Conservation (phyloP, 1,140 invertebrate species). For the Gonioctena quinquepunctata region DNA sequence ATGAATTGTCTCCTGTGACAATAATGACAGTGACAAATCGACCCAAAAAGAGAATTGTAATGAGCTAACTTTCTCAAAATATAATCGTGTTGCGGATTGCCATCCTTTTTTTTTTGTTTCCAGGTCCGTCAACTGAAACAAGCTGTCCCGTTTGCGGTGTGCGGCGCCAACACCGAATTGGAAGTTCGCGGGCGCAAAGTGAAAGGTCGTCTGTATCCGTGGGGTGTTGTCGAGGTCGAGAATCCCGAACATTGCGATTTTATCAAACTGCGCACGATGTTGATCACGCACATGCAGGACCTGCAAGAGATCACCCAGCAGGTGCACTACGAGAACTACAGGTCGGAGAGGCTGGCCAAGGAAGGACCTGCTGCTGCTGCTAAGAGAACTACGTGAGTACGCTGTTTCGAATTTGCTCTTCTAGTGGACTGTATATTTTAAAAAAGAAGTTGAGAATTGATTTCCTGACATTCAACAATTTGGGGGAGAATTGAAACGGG, state of each 20-base stretch:
- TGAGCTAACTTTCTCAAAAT: no score
- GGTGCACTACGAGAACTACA: slow-evolving; percentile 96
- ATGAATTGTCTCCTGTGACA: no score
- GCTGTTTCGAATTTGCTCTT: no score
- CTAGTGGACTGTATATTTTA: no score
- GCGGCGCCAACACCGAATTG: slow-evolving; percentile 90
- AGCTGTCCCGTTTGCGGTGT: slow-evolving; percentile 98
- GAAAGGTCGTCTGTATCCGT: slow-evolving; percentile 92
- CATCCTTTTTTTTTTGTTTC: no score
- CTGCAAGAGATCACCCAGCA: slow-evolving; percentile 94
- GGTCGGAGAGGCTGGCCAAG: slow-evolving; percentile 83
- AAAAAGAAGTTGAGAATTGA: no score
- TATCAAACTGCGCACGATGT: slow-evolving; percentile 95
- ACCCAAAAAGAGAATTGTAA: no score
- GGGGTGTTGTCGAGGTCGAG: slow-evolving; percentile 99
- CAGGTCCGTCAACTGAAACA: slow-evolving; percentile 87
- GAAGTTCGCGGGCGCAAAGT: slow-evolving; percentile 90
- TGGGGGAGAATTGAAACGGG: no score
- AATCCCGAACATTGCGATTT: slow-evolving; percentile 99
- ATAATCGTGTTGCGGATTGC: no score
- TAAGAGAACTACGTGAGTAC: slow-evolving; percentile 68
- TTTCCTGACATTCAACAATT: no score
- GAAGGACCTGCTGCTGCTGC: slow-evolving; percentile 74
- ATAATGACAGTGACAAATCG: no score
- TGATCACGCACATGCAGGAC: slow-evolving; percentile 97